Evolutionary conservation across 2,797 vertebrate genomes (phyloP).

Genomic region (Pipistrellus pygmaeus): DNA sequence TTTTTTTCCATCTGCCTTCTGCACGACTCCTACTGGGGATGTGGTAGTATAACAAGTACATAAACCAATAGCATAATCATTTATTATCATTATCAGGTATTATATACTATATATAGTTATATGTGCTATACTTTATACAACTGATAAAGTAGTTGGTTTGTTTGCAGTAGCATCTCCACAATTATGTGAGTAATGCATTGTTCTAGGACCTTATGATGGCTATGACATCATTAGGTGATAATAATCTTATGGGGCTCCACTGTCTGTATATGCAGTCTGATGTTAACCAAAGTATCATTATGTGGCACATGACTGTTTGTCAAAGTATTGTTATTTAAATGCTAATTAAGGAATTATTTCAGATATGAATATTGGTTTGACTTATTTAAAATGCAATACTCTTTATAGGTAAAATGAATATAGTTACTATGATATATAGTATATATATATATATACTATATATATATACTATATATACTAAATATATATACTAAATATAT

Average conservation of each 20-base stretch:
- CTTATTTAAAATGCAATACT: conserved; percentile 45
- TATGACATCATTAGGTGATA: background rate
- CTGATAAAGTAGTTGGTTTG: too few relatives aligned
- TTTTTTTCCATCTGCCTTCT: background rate
- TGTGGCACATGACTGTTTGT: background rate
- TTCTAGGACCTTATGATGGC: background rate
- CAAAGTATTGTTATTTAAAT: conserved; percentile 7
- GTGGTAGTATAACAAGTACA: background rate
- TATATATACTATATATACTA: too few relatives aligned
- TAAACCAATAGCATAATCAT: background rate
- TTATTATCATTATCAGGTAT: background rate
- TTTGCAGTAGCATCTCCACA: background rate
- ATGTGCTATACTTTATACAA: background rate
- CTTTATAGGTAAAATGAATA: conserved; percentile 36
- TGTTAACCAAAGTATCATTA: background rate
- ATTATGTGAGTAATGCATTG: background rate
- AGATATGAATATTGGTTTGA: background rate
- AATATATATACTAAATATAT: too few relatives aligned
- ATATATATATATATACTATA: too few relatives aligned
- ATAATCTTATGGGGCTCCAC: background rate
- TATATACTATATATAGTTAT: background rate
- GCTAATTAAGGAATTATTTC: background rate
- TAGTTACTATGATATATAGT: background rate
- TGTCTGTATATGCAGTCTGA: background rate
- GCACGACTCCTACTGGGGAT: too few relatives aligned